Evolutionary conservation across 2,113 vertebrate genomes (phyloP).

Genomic region (Phaethornis superciliosus): DNA sequence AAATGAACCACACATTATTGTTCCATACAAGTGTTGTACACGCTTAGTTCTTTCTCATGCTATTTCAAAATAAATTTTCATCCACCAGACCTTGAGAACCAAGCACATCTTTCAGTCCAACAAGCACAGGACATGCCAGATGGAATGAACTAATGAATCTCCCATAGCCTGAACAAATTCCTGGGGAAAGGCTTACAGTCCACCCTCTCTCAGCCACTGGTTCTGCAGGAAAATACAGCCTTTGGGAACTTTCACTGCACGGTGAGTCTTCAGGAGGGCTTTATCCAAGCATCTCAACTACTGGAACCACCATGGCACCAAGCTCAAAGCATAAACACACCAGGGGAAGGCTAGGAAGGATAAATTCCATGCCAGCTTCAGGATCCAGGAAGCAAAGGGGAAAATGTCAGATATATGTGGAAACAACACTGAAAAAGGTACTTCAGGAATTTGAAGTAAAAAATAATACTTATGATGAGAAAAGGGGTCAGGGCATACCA

Average conservation of each 20-base stretch:
- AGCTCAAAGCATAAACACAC: neutral
- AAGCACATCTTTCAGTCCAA: neutral
- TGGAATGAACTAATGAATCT: rapidly evolving
- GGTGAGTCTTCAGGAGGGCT: neutral
- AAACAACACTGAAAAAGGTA: neutral
- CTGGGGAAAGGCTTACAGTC: neutral
- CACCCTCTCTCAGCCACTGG: neutral
- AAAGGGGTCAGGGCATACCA: neutral
- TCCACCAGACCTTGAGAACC: neutral
- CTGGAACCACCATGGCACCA: neutral
- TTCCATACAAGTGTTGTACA: neutral
- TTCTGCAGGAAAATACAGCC: neutral
- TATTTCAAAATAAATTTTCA: neutral
- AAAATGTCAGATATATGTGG: neutral
- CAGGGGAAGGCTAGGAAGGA: neutral
- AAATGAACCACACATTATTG: neutral
- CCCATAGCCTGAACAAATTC: neutral
- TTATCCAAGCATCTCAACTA: neutral
- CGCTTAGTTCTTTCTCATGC: neutral
- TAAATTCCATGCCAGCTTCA: neutral
- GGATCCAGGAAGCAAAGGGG: neutral
- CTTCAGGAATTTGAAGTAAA: neutral
- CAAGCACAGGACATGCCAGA: rapidly evolving
- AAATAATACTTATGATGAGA: neutral
- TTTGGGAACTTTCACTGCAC: neutral